Conservation (phyloP, 2,888 invertebrate species). For the Allolobophora icterica region DNA sequence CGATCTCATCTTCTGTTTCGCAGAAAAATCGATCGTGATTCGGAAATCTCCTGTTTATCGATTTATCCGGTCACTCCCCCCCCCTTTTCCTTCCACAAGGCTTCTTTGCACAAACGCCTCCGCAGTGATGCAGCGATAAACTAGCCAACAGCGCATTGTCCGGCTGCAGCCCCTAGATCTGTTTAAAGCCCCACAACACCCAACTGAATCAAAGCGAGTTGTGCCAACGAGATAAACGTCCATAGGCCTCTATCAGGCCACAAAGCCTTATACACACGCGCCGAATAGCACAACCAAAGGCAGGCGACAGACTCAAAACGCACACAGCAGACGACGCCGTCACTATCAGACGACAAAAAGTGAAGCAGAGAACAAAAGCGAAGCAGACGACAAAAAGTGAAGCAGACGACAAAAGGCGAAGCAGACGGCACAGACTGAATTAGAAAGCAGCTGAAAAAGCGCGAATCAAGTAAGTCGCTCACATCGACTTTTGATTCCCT, state of each 20-base stretch:
- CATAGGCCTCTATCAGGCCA: neutral
- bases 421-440: too few species aligned
- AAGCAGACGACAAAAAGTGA: neutral
- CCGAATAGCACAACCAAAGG: neutral
- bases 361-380: neutral
- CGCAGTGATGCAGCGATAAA: neutral
- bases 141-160: neutral
- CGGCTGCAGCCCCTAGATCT: neutral
- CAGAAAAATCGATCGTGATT: neutral
- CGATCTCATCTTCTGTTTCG: conserved; percentile 3
- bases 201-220: neutral
- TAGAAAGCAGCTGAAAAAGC: neutral
- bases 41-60: neutral
- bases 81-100: neutral
- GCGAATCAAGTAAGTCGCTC: neutral
- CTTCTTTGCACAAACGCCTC: neutral
- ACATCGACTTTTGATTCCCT: neutral
- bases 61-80: neutral
- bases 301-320: neutral
- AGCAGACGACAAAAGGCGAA: neutral
- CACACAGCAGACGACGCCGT: neutral
- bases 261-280: neutral
- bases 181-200: neutral
- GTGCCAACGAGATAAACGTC: neutral
- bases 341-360: neutral